Evolutionary conservation across 2,113 vertebrate genomes (phyloP).

Genomic region (Phalacrocorax pelagicus): DNA sequence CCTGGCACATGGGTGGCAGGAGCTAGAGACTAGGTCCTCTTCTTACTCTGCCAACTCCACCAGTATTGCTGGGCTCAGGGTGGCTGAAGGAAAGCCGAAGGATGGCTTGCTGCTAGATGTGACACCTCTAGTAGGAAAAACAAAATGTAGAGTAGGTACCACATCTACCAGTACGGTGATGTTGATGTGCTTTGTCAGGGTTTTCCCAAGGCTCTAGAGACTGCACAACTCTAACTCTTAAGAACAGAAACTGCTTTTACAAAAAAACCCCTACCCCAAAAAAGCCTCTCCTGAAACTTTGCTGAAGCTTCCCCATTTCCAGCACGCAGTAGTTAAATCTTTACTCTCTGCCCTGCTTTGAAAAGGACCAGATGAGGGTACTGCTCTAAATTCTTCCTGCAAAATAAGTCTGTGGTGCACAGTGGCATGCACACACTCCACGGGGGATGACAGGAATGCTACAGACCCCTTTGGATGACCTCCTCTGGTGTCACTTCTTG

Average conservation of each 20-base stretch:
- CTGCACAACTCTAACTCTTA: background rate
- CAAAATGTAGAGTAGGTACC: background rate
- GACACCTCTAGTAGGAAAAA: background rate
- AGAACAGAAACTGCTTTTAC: background rate
- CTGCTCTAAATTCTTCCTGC: background rate
- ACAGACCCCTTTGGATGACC: background rate
- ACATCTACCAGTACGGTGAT: background rate
- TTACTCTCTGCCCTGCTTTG: background rate
- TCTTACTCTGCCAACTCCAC: background rate
- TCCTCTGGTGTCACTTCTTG: background rate
- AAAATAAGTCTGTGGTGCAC: background rate
- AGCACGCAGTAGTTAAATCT: background rate
- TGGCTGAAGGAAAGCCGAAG: background rate
- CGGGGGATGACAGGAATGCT: background rate
- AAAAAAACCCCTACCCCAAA: fast-evolving
- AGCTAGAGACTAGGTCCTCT: background rate
- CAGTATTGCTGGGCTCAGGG: background rate
- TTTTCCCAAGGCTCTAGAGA: background rate
- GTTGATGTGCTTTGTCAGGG: background rate
- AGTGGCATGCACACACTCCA: fast-evolving
- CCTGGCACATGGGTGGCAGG: background rate
- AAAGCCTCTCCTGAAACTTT: background rate
- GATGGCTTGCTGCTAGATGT: background rate
- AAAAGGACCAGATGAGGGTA: background rate
- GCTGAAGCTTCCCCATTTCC: background rate